Percentiles rank a stretch among this genome's conserved stretches.
Evolutionary conservation across 2,888 invertebrate genomes (phyloP).

Genomic region (Nasonovia ribisnigri): DNA sequence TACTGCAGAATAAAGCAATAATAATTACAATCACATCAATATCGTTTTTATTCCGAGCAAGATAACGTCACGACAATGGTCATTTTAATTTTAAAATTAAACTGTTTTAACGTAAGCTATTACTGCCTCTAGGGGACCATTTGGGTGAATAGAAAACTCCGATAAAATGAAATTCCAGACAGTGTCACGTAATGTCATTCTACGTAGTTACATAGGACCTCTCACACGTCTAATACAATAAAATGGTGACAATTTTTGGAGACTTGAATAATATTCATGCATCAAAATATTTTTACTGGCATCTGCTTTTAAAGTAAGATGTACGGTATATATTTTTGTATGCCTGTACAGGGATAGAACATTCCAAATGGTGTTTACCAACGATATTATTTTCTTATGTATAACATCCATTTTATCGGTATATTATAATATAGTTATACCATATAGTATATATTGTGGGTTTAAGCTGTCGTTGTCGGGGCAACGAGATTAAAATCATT

Average conservation of each 20-base stretch:
- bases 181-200: neutral
- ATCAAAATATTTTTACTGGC: neutral
- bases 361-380: neutral
- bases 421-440: neutral
- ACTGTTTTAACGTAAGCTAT: too few species aligned
- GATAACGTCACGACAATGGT: neutral
- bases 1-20: neutral
- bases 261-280: neutral
- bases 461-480: neutral
- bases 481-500: conserved; percentile 1
- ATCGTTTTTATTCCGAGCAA: neutral
- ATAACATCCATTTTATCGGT: neutral
- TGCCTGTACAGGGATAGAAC: neutral
- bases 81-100: neutral
- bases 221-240: neutral
- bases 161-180: neutral
- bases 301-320: neutral
- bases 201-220: neutral
- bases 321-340: neutral
- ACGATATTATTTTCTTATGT: neutral
- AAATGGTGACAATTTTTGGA: neutral
- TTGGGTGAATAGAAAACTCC: neutral
- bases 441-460: neutral
- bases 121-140: neutral
- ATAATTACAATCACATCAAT: neutral